Percentiles rank a stretch among this genome's conserved stretches.
These are phyloP conservation scores for Patiria miniata DNA, from an alignment of 35 echinoderm and acorn worm genomes.

Conservation along the genomic window DNA sequence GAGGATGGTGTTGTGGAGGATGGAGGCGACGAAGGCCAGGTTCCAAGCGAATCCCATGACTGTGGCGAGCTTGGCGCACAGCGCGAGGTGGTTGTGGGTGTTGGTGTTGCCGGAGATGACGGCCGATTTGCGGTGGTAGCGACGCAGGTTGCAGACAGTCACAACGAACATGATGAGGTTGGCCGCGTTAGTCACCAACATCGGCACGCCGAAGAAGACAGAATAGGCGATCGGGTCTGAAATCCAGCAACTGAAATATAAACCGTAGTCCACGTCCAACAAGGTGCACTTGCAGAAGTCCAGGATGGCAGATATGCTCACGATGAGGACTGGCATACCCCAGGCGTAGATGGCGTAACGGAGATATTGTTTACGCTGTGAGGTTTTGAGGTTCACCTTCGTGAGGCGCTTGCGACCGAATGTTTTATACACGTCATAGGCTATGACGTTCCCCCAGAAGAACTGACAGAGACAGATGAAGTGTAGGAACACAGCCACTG, in stretches of 20 bases:
- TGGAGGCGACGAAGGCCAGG: conserved; percentile 15
- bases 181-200: conserved; percentile 25
- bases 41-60: conserved; percentile 51
- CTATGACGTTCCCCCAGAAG: conserved; percentile 84
- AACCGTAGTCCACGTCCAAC: conserved; percentile 71
- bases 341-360: conserved; percentile 70
- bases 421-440: conserved; percentile 72
- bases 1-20: conserved; percentile 29
- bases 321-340: conserved; percentile 55
- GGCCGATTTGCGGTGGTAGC: not conserved
- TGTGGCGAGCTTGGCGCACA: conserved; percentile 55
- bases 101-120: conserved; percentile 6
- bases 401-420: conserved; percentile 65
- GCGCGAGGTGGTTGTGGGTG: not conserved
- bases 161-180: conserved; percentile 65
- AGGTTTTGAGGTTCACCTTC: conserved; percentile 18
- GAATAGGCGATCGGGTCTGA: conserved; percentile 61
- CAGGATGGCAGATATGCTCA: conserved; percentile 39
- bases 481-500: conserved; percentile 69
- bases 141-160: conserved; percentile 46
- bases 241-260: conserved; percentile 79
- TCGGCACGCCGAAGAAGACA: conserved; percentile 62
- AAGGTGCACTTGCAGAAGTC: conserved; percentile 55
- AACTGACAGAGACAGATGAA: conserved; percentile 66
- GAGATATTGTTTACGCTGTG: conserved; percentile 38